Percentiles rank a stretch among this genome's conserved stretches.
These are phyloP conservation scores for Choloepus hoffmanni DNA, from an alignment of 2,113 vertebrate species.

Conservation along the genomic window DNA sequence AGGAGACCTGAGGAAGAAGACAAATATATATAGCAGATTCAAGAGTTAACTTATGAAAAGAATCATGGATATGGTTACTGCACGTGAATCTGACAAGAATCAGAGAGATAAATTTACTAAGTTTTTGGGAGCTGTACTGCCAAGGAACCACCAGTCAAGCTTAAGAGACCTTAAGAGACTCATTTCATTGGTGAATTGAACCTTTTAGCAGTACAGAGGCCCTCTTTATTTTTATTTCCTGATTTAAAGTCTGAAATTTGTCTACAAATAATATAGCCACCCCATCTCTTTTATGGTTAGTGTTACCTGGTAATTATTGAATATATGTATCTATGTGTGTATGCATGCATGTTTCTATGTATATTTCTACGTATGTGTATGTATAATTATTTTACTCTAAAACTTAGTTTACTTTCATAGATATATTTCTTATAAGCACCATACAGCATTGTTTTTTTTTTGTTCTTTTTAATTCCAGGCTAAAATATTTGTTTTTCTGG, in stretches of 20 bases:
- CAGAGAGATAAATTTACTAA: neutral
- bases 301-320: neutral
- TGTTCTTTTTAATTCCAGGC: neutral
- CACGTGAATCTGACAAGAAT: neutral
- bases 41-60: constrained; percentile 31
- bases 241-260: neutral
- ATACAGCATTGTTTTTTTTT: neutral
- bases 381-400: neutral
- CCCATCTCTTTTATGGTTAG: neutral
- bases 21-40: neutral
- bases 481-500: neutral
- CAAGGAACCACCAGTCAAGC: neutral
- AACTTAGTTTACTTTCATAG: neutral
- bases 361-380: neutral
- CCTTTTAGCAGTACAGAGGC: neutral
- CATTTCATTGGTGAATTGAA: neutral
- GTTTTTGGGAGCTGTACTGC: neutral
- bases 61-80: neutral
- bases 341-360: too few relatives aligned
- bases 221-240: neutral
- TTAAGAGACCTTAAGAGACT: neutral
- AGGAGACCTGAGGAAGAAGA: neutral
- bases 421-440: neutral
- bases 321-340: neutral
- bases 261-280: neutral